Evolutionary conservation across 2,797 vertebrate genomes (phyloP).

Genomic region (Chrysocyon brachyurus): DNA sequence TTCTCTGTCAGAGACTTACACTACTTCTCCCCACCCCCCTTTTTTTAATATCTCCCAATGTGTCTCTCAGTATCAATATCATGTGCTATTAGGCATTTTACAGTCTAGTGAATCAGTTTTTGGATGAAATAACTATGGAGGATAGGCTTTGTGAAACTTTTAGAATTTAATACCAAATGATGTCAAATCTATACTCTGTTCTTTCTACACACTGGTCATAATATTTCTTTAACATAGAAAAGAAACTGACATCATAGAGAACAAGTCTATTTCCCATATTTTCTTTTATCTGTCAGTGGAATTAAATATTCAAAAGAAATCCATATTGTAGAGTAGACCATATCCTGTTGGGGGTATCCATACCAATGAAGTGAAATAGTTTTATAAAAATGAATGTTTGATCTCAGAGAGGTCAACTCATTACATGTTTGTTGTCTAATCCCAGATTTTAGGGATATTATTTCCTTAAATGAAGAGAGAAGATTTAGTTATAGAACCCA

Average conservation of each 20-base stretch:
- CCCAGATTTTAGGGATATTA: not conserved
- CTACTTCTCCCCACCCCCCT: no score
- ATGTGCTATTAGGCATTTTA: slow-evolving; percentile 17
- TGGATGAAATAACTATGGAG: not conserved
- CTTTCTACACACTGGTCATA: slow-evolving; percentile 57
- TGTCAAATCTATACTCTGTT: slow-evolving; percentile 58
- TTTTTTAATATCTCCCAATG: no score
- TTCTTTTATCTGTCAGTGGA: slow-evolving; percentile 65
- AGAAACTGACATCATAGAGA: slow-evolving; percentile 68
- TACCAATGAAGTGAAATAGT: slow-evolving; percentile 48
- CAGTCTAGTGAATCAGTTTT: not conserved
- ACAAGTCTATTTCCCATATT: slow-evolving; percentile 56
- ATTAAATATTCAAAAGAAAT: slow-evolving; percentile 63
- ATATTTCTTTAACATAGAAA: slow-evolving; percentile 74
- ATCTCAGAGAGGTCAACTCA: slow-evolving; percentile 21
- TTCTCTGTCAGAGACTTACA: not conserved
- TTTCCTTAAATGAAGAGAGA: not conserved
- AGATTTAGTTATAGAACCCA: not conserved
- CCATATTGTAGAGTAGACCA: not conserved
- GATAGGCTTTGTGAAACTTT: not conserved
- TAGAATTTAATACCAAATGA: slow-evolving; percentile 66
- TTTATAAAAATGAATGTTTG: slow-evolving; percentile 45
- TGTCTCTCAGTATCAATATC: not conserved
- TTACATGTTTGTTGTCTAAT: slow-evolving; percentile 54
- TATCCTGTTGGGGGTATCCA: not conserved